Base-by-base conservation (phyloP, 2,797 vertebrate species). In the Rhyacichthys aspro region DNA sequence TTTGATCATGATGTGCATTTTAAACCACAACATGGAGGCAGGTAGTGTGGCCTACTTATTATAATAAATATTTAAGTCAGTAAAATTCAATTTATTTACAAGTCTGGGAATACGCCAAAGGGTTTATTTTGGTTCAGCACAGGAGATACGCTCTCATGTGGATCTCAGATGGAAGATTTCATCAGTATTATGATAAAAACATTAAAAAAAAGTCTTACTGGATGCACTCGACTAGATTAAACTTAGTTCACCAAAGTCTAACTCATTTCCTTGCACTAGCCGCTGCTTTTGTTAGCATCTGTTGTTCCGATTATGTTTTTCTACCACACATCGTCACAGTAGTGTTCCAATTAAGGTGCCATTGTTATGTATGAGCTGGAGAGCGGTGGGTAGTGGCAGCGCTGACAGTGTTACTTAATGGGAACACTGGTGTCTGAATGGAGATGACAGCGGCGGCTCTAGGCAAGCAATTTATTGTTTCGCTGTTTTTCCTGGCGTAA, bases 331-430 rank as follows among this genome's bases (percentile, higher is more conserved):
- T 70, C 52, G 66, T 66, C 38, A 28, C 43, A 59, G 65, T 28
- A 56, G 82, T 54, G 7, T 71, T 74, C 78, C 85, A 87, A 85
- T 88, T 87, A 87, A 47, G 72, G 67, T 32, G 44, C 37, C 44
- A 66, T 80, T 83, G 82, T 85, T 84, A 52, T 70, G 63, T 77
- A 74, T 63, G 72, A 73, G 81, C 72, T 59, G 59, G 73, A 66
- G 72, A 75, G 70, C 43, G 11, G 57, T 54, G 55, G 67, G 60
- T 59, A 58, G 72, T 57, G 69, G 71, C 72, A 58, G 69, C 52
- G 70, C 72, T 78, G 82, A 81, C 77, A 81, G 78, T 60, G 10
- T 47, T 41, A 49, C 70, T 76, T 79, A 83, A 84, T 84, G 71
- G 81, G 76, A 85, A 78, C 37, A 16, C 59, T 73, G 78, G 71